phyloP scores from a whole-genome alignment of 2,888 invertebrate genomes.

The Enchytraeus crypticus region DNA sequence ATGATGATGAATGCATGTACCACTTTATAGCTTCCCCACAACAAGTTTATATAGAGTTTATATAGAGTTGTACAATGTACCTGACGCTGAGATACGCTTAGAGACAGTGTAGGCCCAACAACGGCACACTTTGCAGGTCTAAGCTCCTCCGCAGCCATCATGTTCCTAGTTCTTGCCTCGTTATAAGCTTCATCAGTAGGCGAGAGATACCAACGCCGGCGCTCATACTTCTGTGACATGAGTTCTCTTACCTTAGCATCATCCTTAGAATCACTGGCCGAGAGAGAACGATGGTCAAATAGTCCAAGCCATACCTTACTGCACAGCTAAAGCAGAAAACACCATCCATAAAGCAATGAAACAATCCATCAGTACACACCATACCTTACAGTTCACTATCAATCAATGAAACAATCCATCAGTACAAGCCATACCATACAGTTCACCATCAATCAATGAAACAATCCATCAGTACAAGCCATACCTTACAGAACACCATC shows the following conservation, averaged over 20 bases:
- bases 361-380: neutral
- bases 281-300: conserved; percentile 54
- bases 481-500: too few relatives aligned
- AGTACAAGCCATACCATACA: too few relatives aligned
- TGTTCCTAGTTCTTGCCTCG: conserved; percentile 41
- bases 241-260: conserved; percentile 84
- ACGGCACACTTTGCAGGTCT: too few relatives aligned
- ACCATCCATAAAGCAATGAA: neutral
- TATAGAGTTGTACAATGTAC: too few relatives aligned
- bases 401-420: neutral
- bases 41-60: too few relatives aligned
- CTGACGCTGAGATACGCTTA: too few relatives aligned
- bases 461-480: too few relatives aligned
- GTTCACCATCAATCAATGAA: too few relatives aligned
- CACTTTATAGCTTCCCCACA: too few relatives aligned
- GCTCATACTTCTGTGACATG: conserved; percentile 89
- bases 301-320: conserved; percentile 84
- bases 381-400: neutral
- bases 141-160: too few relatives aligned
- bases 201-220: conserved; percentile 60
- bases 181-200: conserved; percentile 49
- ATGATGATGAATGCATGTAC: too few relatives aligned
- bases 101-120: too few relatives aligned
- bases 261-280: conserved; percentile 64
- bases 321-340: conserved; percentile 60